These are phyloP conservation scores for Danaus plexippus DNA, from an alignment of 1,140 invertebrate genomes.

Conservation along the genomic window DNA sequence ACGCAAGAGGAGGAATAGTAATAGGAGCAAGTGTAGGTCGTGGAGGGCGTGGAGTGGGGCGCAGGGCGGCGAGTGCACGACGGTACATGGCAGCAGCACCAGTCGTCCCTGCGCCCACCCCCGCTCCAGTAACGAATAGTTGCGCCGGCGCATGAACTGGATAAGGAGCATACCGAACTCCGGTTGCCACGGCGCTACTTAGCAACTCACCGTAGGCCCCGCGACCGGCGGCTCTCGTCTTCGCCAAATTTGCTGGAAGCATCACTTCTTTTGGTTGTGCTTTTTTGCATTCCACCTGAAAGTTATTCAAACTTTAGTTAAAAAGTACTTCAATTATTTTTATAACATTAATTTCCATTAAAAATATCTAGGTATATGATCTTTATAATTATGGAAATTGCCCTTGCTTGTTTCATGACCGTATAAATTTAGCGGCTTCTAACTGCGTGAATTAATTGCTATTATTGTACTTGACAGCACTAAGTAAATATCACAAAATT, in stretches of 20 bases:
- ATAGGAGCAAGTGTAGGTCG: conserved; percentile 60
- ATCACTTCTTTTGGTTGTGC: conserved; percentile 99
- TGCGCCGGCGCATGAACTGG: conserved; percentile 74
- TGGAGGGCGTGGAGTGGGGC: conserved; percentile 51
- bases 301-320: conserved; percentile 7
- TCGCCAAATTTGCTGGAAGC: conserved; percentile 94
- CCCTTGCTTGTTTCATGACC: conserved; percentile 6
- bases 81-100: conserved; percentile 51
- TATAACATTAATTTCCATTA: too few species aligned
- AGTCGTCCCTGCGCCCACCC: conserved; percentile 57
- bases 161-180: conserved; percentile 77
- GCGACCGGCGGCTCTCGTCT: conserved; percentile 91
- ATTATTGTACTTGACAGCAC: conserved; percentile 43
- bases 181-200: conserved; percentile 79
- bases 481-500: conserved; percentile 49
- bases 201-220: conserved; percentile 97
- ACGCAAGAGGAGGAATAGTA: conserved; percentile 54
- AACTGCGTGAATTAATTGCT: conserved; percentile 28
- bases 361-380: too few species aligned
- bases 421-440: conserved; percentile 3
- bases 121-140: conserved; percentile 69
- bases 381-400: not conserved
- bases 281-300: conserved; percentile 99
- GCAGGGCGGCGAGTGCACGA: conserved; percentile 64
- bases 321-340: too few species aligned